Evolutionary conservation across 35 echinoderm and acorn worm species (phyloP).

Genomic region (Patiria miniata): DNA sequence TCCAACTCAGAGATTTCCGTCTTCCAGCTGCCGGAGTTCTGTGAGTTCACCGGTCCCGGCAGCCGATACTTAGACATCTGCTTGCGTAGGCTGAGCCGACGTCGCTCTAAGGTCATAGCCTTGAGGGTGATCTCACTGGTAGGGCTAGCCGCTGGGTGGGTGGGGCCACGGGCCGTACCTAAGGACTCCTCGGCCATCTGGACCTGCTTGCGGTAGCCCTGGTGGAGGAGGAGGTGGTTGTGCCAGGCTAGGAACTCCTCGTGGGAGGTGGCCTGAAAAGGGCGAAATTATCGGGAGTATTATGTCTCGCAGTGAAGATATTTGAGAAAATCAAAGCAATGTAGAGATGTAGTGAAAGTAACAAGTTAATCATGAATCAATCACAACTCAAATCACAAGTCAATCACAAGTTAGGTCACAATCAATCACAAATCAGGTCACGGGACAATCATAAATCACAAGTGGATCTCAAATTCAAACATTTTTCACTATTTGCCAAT

Average conservation of each 20-base stretch:
- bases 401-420: too few relatives aligned
- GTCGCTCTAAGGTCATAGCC: constrained; percentile 85
- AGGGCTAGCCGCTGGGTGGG: constrained; percentile 41
- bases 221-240: constrained; percentile 78
- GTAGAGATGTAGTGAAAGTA: too few relatives aligned
- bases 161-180: neutral
- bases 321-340: neutral
- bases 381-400: too few relatives aligned
- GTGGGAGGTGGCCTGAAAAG: constrained; percentile 67
- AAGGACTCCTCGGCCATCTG: constrained; percentile 48
- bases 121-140: constrained; percentile 92
- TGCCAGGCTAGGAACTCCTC: constrained; percentile 91
- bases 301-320: neutral
- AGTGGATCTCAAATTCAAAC: too few relatives aligned
- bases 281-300: neutral
- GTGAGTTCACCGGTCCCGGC: neutral
- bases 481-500: too few relatives aligned
- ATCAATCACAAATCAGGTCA: too few relatives aligned
- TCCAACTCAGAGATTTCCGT: constrained; percentile 41
- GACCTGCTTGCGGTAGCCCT: constrained; percentile 71
- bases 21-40: constrained; percentile 26
- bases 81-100: constrained; percentile 78
- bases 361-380: too few relatives aligned
- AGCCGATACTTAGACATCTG: constrained; percentile 68
- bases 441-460: too few relatives aligned